These are phyloP conservation scores for Sebastes variabilis DNA, from an alignment of 2,797 vertebrate genomes.

Conservation along the genomic window DNA sequence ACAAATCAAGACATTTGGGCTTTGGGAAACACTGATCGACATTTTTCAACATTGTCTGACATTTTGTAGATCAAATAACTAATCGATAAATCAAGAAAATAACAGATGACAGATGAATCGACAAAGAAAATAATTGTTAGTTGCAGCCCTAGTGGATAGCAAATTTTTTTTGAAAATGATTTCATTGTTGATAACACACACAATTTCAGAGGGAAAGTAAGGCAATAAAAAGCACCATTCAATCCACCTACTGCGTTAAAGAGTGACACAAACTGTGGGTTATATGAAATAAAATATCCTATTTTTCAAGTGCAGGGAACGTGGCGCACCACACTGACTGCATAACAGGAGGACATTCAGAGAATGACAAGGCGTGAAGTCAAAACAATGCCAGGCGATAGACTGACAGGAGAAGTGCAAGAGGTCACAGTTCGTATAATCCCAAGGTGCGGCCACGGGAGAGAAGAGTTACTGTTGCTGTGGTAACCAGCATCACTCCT, in stretches of 20 bases:
- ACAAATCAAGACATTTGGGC: no score
- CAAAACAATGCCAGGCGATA: background rate
- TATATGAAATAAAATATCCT: background rate
- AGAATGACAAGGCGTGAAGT: conserved; percentile 3
- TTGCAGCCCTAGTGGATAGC: no score
- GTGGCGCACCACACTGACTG: background rate
- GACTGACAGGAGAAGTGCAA: conserved; percentile 25
- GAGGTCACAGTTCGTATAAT: conserved; percentile 35
- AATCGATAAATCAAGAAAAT: no score
- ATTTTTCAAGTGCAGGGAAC: background rate
- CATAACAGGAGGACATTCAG: background rate
- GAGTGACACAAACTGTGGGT: background rate
- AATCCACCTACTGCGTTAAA: background rate
- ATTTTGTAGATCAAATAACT: no score
- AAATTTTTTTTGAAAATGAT: no score
- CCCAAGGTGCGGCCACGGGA: background rate
- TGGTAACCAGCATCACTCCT: conserved; percentile 45
- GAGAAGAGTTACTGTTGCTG: conserved; percentile 33
- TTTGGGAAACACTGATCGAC: no score
- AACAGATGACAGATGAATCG: no score
- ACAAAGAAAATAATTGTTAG: no score
- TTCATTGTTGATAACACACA: no score
- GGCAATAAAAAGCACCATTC: no score
- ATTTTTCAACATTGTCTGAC: no score
- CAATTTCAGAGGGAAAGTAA: no score